phyloP scores from a whole-genome alignment of 2,888 invertebrate species.

The Drosophila pseudotakahashii region DNA sequence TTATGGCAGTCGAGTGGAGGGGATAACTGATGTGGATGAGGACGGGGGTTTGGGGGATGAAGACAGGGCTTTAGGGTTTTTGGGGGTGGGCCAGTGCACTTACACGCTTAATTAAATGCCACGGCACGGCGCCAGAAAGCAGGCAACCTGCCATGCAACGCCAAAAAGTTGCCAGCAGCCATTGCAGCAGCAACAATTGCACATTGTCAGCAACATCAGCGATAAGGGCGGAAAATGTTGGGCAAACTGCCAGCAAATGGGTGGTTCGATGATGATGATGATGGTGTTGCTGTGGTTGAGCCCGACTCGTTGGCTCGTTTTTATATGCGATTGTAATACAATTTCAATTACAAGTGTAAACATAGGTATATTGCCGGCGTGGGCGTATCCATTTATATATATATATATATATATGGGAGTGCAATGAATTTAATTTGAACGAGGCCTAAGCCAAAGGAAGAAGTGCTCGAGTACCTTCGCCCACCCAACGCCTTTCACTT shows the following conservation, averaged over 20 bases:
- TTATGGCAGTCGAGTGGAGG: slow-evolving; percentile 15
- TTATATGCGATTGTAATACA: slow-evolving; percentile 71
- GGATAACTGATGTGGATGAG: slow-evolving; percentile 6
- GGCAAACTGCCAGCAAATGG: slow-evolving; percentile 44
- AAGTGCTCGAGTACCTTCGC: neutral
- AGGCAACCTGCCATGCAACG: slow-evolving; percentile 58
- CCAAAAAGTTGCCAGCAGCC: slow-evolving; percentile 31
- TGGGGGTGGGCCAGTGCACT: slow-evolving; percentile 49
- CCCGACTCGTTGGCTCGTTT: too few relatives aligned
- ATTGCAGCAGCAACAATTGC: slow-evolving; percentile 34
- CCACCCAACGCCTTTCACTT: neutral
- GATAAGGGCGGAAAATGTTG: slow-evolving; percentile 51
- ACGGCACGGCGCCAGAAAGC: slow-evolving; percentile 52
- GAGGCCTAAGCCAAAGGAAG: slow-evolving; percentile 17
- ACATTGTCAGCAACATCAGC: slow-evolving; percentile 68
- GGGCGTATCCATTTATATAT: slow-evolving; percentile 1
- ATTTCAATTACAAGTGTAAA: slow-evolving; percentile 78
- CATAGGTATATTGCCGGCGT: slow-evolving; percentile 63
- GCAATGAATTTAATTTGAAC: slow-evolving; percentile 37
- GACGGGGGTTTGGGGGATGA: neutral
- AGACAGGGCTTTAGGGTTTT: neutral
- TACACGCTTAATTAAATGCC: slow-evolving; percentile 76
- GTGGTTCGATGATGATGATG: slow-evolving; percentile 8
- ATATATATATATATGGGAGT: neutral
- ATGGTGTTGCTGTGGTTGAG: slow-evolving; percentile 8